Percentiles rank a stretch among this genome's conserved stretches.
Conservation (phyloP, 2,888 invertebrate genomes). For the Chelonus formosanus region DNA sequence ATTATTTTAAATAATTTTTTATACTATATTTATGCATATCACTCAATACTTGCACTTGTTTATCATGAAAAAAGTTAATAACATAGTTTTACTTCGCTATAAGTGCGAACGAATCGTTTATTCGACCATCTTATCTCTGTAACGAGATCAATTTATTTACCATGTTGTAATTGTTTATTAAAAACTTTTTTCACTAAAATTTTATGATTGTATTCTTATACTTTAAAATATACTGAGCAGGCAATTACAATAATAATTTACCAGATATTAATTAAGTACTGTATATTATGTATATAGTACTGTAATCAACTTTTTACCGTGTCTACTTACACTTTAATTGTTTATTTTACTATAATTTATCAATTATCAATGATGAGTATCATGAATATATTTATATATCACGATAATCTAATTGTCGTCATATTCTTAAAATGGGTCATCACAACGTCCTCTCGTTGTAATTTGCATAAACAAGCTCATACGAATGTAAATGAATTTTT, state of each 20-base stretch:
- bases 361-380: slow-evolving; percentile 33
- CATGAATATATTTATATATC: no score
- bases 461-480: slow-evolving; percentile 26
- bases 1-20: no score
- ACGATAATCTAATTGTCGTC: no score
- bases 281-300: slow-evolving; percentile 21
- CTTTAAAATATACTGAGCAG: no score
- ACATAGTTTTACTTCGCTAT: slow-evolving; percentile 26
- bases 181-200: no score
- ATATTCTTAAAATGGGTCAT: no score
- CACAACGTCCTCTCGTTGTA: slow-evolving; percentile 11
- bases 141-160: slow-evolving; percentile 3
- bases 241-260: background rate
- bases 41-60: background rate
- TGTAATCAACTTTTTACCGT: no score
- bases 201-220: no score
- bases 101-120: slow-evolving; percentile 11
- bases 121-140: background rate
- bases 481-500: slow-evolving; percentile 22
- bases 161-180: no score
- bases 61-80: slow-evolving; percentile 20
- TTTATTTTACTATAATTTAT: slow-evolving; percentile 20
- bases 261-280: slow-evolving; percentile 36
- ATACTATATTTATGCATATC: background rate
- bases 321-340: no score